Evolutionary conservation across 2,113 vertebrate genomes (phyloP).

Genomic region (Nettapus auritus): DNA sequence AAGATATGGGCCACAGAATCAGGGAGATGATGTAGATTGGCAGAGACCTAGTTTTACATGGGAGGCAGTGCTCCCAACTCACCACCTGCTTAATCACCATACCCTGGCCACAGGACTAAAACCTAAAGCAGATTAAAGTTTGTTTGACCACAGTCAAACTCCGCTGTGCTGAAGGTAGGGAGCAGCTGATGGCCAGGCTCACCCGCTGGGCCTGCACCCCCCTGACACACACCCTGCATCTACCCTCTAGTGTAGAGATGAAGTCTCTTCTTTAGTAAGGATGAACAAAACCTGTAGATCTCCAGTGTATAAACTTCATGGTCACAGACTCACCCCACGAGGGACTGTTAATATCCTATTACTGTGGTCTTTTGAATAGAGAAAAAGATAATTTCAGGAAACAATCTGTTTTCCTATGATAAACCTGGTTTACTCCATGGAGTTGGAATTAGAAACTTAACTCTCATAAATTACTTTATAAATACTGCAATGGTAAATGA

Average conservation of each 20-base stretch:
- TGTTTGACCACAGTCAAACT: not conserved
- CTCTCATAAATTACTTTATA: slow-evolving; percentile 11
- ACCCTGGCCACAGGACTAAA: not conserved
- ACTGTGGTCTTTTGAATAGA: not conserved
- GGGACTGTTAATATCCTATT: slow-evolving; percentile 21
- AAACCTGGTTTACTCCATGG: slow-evolving; percentile 21
- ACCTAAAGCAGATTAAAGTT: not conserved
- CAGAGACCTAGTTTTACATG: not conserved
- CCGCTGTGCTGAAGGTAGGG: not conserved
- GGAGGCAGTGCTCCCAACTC: not conserved
- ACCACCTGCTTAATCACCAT: not conserved
- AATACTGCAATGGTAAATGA: not conserved
- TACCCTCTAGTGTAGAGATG: not conserved
- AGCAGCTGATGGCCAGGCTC: not conserved
- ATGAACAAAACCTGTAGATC: not conserved
- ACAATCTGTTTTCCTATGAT: slow-evolving; percentile 41
- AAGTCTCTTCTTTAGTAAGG: not conserved
- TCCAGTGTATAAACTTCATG: not conserved
- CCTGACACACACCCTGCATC: not conserved
- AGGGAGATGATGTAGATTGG: not conserved
- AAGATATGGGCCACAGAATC: not conserved
- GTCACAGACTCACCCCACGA: not conserved
- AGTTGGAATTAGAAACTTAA: not conserved
- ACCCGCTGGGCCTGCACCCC: not conserved
- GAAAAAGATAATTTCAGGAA: slow-evolving; percentile 30